Percentiles rank a stretch among this genome's conserved stretches.
Evolutionary conservation across 2,113 vertebrate genomes (phyloP).

Genomic region (Diphyllodes magnificus): DNA sequence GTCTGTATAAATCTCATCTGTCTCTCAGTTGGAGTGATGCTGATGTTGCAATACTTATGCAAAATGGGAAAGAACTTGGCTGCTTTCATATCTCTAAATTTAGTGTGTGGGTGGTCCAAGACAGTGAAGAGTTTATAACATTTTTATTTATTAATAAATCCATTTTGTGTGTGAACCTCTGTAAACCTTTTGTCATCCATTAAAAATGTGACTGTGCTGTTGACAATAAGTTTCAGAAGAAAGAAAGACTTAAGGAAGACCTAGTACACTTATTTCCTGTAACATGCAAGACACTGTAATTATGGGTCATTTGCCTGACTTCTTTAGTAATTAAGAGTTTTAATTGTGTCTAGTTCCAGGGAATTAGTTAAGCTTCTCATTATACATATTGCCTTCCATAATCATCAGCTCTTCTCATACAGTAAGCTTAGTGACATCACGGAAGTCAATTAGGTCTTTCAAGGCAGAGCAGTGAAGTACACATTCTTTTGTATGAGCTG

Average conservation of each 20-base stretch:
- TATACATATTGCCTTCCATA: slow-evolving; percentile 54
- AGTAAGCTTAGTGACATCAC: slow-evolving; percentile 64
- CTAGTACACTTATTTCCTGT: slow-evolving; percentile 14
- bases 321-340: slow-evolving; percentile 70
- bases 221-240: not conserved
- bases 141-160: slow-evolving; percentile 13
- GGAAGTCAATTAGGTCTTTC: slow-evolving; percentile 71
- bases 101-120: not conserved
- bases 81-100: slow-evolving; percentile 16
- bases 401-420: slow-evolving; percentile 12
- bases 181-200: not conserved
- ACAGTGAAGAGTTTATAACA: not conserved
- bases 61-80: slow-evolving; percentile 14
- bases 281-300: slow-evolving; percentile 49
- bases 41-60: not conserved
- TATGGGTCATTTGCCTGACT: slow-evolving; percentile 67
- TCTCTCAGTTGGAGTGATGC: slow-evolving; percentile 21
- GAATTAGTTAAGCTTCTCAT: slow-evolving; percentile 69
- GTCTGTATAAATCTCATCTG: slow-evolving; percentile 36
- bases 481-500: slow-evolving; percentile 53
- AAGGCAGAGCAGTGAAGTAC: slow-evolving; percentile 35
- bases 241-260: not conserved
- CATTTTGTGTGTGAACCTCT: not conserved
- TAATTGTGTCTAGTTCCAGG: slow-evolving; percentile 72
- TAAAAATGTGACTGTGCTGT: not conserved